Percentiles rank a stretch among this genome's conserved stretches.
Conservation (phyloP, 2,113 vertebrate species). For the Tragelaphus buxtoni region DNA sequence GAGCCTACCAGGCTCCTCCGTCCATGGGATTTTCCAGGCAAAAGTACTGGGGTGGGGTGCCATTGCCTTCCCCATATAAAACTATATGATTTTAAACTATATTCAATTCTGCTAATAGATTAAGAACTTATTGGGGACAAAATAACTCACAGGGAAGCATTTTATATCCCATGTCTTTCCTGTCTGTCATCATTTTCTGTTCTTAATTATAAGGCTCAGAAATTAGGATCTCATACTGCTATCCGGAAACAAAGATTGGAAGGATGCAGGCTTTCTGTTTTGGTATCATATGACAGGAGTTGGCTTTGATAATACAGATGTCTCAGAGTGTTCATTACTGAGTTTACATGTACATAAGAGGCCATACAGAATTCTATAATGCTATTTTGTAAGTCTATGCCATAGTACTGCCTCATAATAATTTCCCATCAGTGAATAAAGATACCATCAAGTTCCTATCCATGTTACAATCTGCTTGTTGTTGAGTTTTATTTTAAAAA, state of each 20-base stretch:
- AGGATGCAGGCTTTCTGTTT: background rate
- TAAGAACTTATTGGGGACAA: background rate
- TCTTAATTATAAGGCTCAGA: background rate
- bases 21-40: too few species aligned
- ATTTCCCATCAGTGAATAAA: background rate
- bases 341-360: background rate
- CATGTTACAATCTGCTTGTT: background rate
- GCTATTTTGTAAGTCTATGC: background rate
- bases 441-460: background rate
- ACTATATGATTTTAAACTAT: background rate
- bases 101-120: background rate
- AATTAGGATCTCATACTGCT: background rate
- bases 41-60: too few species aligned
- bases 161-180: background rate
- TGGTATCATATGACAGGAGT: background rate
- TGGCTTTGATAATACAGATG: background rate
- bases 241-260: background rate
- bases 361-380: background rate
- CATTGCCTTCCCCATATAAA: too few species aligned
- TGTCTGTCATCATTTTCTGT: background rate
- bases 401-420: background rate
- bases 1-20: too few species aligned
- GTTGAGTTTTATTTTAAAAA: background rate
- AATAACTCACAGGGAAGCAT: background rate
- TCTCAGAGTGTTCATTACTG: background rate